Conservation (phyloP, 2,113 vertebrate species). For the Hydropotes inermis region DNA sequence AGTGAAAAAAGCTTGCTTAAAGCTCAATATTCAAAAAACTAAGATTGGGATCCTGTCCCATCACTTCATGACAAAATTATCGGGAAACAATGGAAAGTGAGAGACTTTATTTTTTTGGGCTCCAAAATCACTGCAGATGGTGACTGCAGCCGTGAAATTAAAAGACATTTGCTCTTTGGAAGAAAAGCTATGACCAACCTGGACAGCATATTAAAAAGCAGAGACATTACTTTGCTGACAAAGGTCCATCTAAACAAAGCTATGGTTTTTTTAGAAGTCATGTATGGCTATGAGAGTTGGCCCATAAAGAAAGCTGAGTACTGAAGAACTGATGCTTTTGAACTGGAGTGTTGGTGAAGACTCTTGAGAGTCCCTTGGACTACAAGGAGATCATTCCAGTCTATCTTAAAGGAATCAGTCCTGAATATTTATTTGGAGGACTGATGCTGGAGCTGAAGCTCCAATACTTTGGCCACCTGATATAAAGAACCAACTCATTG, state of each 20-base stretch:
- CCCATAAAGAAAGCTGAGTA: not conserved
- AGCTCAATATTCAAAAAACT: not conserved
- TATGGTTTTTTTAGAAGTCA: not conserved
- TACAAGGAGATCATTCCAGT: not conserved
- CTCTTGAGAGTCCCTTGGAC: not conserved
- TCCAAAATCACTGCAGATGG: not conserved
- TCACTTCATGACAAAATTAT: not conserved
- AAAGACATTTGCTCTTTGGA: not conserved
- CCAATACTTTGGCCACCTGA: not conserved
- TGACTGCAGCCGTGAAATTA: not conserved
- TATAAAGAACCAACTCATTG: not conserved
- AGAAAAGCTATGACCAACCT: not conserved
- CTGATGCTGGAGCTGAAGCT: not conserved
- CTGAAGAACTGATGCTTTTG: not conserved
- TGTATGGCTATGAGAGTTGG: not conserved
- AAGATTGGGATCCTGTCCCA: not conserved
- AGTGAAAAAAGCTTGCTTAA: not conserved
- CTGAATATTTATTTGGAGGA: not conserved
- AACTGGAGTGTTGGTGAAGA: not conserved
- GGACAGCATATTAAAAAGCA: not conserved
- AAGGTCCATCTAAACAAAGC: not conserved
- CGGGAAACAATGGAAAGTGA: not conserved
- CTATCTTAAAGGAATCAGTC: not conserved
- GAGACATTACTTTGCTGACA: not conserved
- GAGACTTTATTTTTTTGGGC: not conserved